Percentiles rank a stretch among this genome's conserved stretches.
Evolutionary conservation across 2,797 vertebrate genomes (phyloP).

Genomic region (Helarctos malayanus): DNA sequence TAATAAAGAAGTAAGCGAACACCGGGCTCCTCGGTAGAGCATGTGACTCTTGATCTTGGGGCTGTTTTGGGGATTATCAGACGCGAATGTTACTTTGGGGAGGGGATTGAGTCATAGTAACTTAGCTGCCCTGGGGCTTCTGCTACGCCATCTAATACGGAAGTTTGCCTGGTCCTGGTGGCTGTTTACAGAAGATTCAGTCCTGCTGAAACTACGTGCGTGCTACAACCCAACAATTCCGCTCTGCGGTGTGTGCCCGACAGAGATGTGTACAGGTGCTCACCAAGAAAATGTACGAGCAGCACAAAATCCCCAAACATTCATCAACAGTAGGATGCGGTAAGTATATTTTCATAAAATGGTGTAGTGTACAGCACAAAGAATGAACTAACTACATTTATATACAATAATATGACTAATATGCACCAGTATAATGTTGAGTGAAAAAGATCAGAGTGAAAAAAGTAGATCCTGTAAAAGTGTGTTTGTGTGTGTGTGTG

Average conservation of each 20-base stretch:
- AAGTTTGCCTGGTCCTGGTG: not conserved
- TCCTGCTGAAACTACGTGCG: not conserved
- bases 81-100: not conserved
- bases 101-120: not conserved
- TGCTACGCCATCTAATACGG: accelerated
- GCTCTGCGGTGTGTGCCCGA: not conserved
- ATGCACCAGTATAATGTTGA: not conserved
- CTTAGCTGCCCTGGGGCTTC: not conserved
- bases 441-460: not conserved
- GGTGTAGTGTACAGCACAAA: not conserved
- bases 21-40: not conserved
- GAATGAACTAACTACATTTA: not conserved
- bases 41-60: not conserved
- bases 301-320: not conserved
- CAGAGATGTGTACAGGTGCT: not conserved
- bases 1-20: not conserved
- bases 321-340: not conserved
- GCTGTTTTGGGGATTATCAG: not conserved
- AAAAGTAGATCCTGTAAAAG: not conserved
- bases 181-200: not conserved
- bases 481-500: not conserved
- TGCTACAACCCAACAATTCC: not conserved
- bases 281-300: not conserved
- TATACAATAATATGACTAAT: not conserved
- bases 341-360: not conserved